phyloP scores from a whole-genome alignment of 2,113 vertebrate species.

The Ranitomeya imitator region DNA sequence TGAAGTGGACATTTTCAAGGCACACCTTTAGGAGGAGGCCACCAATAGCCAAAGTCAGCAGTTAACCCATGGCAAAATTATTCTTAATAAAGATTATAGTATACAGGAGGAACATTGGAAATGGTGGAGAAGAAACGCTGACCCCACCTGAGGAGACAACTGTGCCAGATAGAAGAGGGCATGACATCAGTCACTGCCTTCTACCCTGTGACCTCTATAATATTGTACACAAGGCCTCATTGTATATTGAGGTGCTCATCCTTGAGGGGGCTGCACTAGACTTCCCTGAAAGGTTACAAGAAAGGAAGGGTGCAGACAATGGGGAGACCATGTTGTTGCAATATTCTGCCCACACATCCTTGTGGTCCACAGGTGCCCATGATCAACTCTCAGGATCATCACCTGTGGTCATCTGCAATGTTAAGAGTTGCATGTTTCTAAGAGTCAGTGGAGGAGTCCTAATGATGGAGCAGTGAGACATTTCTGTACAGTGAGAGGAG shows the following conservation, averaged over 20 bases:
- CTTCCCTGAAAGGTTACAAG: background rate
- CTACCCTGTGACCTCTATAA: no score
- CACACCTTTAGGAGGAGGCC: background rate
- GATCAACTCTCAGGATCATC: background rate
- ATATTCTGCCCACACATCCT: background rate
- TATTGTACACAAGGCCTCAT: background rate
- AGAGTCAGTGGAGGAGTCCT: background rate
- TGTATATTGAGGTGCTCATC: background rate
- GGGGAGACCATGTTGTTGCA: background rate
- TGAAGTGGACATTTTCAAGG: background rate
- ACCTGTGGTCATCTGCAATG: background rate
- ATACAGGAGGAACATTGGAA: background rate
- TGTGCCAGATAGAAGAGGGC: background rate
- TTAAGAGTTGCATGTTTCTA: background rate
- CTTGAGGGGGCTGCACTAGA: background rate
- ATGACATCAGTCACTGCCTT: no score
- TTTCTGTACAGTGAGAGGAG: background rate
- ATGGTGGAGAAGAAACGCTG: background rate
- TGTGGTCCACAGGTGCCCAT: background rate
- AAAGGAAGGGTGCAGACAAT: constrained; percentile 7
- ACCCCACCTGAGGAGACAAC: background rate
- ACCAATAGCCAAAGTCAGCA: background rate
- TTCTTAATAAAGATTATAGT: background rate
- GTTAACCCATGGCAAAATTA: background rate
- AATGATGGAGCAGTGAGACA: background rate